Evolutionary conservation across 2,113 vertebrate genomes (phyloP).

Genomic region (Trogon melanurus): DNA sequence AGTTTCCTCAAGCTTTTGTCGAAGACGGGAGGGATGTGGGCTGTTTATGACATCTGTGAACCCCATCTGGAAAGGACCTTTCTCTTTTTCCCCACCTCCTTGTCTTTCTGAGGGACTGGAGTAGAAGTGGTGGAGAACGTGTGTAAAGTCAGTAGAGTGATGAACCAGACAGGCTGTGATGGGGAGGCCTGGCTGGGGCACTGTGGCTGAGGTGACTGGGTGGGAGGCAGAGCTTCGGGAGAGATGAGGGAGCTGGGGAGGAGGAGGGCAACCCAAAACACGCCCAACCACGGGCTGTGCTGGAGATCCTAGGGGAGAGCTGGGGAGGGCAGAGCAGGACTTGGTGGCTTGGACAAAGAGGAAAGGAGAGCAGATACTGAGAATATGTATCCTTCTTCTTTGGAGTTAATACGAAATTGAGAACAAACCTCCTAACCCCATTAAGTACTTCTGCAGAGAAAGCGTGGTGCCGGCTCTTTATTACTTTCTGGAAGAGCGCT

Average conservation of each 20-base stretch:
- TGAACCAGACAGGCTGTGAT: rapidly evolving
- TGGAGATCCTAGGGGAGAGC: not conserved
- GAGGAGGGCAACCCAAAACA: not conserved
- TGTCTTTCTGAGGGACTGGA: not conserved
- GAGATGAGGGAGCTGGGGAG: not conserved
- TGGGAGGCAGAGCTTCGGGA: not conserved
- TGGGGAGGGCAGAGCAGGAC: not conserved
- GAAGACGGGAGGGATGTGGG: rapidly evolving
- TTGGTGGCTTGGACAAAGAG: not conserved
- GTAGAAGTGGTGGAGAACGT: not conserved
- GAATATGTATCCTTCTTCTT: not conserved
- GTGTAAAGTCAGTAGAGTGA: not conserved
- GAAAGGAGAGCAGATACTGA: not conserved
- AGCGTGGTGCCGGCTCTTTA: not conserved
- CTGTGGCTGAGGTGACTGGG: not conserved
- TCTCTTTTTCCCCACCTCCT: not conserved
- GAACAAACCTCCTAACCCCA: not conserved
- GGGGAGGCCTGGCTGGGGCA: not conserved
- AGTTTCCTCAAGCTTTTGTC: not conserved
- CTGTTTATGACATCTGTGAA: not conserved
- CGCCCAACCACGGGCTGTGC: rapidly evolving
- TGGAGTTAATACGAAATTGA: not conserved
- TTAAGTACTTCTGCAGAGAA: slow-evolving; percentile 38
- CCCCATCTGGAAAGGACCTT: not conserved
- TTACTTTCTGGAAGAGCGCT: slow-evolving; percentile 4